These are phyloP conservation scores for Eremophila alpestris DNA, from an alignment of 2,797 vertebrate genomes.

Conservation along the genomic window DNA sequence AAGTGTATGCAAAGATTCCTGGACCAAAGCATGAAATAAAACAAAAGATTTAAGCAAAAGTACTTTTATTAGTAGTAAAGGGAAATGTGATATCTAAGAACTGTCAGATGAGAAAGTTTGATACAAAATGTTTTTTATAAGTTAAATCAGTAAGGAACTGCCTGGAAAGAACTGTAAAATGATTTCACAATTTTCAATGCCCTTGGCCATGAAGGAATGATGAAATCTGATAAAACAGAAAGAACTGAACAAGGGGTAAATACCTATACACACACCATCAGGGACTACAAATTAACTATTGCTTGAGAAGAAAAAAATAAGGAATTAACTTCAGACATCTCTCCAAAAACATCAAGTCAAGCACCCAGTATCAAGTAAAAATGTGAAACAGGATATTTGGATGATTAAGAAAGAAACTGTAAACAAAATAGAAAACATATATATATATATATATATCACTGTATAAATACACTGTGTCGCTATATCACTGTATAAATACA, in stretches of 20 bases:
- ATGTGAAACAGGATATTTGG: constrained; percentile 4
- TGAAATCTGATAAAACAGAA: constrained; percentile 23
- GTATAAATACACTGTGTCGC: constrained; percentile 58
- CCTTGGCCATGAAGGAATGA: not conserved
- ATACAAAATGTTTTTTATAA: constrained; percentile 61
- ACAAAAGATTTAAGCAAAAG: constrained; percentile 60
- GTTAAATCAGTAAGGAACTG: constrained; percentile 34
- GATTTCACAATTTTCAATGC: constrained; percentile 43
- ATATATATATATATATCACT: constrained; percentile 54
- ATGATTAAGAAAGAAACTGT: constrained; percentile 51
- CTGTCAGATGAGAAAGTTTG: constrained; percentile 46
- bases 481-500: constrained; percentile 65
- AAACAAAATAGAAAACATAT: constrained; percentile 69
- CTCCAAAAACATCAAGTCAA: constrained; percentile 29
- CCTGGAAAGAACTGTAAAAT: constrained; percentile 21
- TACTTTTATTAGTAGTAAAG: constrained; percentile 68
- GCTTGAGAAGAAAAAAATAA: not conserved
- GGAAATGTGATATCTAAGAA: constrained; percentile 52
- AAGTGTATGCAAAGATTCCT: not conserved
- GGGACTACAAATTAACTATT: constrained; percentile 19
- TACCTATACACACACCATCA: not conserved
- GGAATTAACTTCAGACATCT: constrained; percentile 4
- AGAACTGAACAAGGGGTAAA: not conserved
- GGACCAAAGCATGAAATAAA: constrained; percentile 44
- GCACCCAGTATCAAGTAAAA: constrained; percentile 28